phyloP scores from a whole-genome alignment of 2,888 invertebrate genomes.

The Tetheella fluctuosa region DNA sequence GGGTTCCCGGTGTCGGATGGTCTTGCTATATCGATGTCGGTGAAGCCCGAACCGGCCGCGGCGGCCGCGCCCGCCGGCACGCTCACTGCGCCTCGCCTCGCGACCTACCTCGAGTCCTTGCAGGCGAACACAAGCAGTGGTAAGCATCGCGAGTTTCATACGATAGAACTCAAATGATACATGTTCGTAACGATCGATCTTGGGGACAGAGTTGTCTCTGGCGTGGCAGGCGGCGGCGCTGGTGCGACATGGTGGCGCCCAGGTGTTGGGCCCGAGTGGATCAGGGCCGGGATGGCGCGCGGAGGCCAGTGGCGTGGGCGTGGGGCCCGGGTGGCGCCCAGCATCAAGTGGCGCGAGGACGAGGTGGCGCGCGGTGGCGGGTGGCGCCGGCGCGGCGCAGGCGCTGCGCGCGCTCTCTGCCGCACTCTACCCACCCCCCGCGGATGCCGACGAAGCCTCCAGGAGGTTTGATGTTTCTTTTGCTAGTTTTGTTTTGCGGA shows the following conservation, averaged over 20 bases:
- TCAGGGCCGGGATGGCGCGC: neutral
- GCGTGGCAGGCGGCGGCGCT: neutral
- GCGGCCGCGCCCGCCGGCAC: conserved; percentile 63
- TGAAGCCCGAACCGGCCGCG: neutral
- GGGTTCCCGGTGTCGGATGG: conserved; percentile 58
- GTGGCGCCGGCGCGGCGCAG: conserved; percentile 41
- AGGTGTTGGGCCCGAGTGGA: neutral
- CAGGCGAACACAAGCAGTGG: conserved; percentile 72
- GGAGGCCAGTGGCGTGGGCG: conserved; percentile 34
- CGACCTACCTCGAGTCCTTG: conserved; percentile 80
- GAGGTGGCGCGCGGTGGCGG: conserved; percentile 54
- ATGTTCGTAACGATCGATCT: neutral
- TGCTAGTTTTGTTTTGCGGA: too few relatives aligned
- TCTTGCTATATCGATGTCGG: conserved; percentile 32
- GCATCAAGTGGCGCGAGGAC: conserved; percentile 22
- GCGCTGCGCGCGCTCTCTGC: conserved; percentile 41
- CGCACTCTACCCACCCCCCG: conserved; percentile 49
- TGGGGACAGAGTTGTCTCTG: neutral
- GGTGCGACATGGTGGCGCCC: neutral
- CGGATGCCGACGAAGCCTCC: conserved; percentile 34
- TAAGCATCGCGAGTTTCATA: too few relatives aligned
- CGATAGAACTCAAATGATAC: neutral
- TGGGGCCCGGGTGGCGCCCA: conserved; percentile 16
- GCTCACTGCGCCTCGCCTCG: conserved; percentile 77
- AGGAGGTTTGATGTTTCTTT: conserved; percentile 43